Conservation (phyloP, 1,140 invertebrate genomes). For the Drusus annulatus region DNA sequence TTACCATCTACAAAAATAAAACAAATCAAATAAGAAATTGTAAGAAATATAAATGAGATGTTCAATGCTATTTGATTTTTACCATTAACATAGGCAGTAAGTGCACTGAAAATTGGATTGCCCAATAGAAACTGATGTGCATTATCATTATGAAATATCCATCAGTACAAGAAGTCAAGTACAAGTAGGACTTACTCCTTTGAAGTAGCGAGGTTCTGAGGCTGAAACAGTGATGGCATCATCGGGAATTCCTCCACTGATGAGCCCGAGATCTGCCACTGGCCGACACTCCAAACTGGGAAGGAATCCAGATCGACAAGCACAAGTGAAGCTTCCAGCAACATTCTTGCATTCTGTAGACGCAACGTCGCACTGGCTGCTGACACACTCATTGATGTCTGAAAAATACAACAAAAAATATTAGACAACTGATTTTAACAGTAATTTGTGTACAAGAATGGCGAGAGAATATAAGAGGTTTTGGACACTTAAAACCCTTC, state of each 20-base stretch:
- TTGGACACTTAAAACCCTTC: no score
- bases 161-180: no score
- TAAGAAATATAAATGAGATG: no score
- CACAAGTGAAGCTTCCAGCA: slow-evolving; percentile 92
- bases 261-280: slow-evolving; percentile 89
- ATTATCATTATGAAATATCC: no score
- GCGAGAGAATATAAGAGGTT: no score
- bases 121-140: no score
- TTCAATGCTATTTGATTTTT: no score
- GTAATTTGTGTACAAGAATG: no score
- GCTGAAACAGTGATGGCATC: slow-evolving; percentile 90
- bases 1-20: slow-evolving; percentile 75
- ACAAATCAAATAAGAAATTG: not conserved
- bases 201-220: slow-evolving; percentile 85
- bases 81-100: no score
- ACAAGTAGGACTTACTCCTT: slow-evolving; percentile 77
- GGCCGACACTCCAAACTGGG: slow-evolving; percentile 92
- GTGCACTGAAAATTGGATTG: no score
- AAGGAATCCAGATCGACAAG: slow-evolving; percentile 88
- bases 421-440: no score
- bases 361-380: slow-evolving; percentile 89
- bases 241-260: slow-evolving; percentile 91
- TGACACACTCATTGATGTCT: slow-evolving; percentile 94
- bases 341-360: slow-evolving; percentile 94
- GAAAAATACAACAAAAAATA: slow-evolving; percentile 36